These are phyloP conservation scores for Chrysolina americana DNA, from an alignment of 2,888 invertebrate species.

Conservation along the genomic window DNA sequence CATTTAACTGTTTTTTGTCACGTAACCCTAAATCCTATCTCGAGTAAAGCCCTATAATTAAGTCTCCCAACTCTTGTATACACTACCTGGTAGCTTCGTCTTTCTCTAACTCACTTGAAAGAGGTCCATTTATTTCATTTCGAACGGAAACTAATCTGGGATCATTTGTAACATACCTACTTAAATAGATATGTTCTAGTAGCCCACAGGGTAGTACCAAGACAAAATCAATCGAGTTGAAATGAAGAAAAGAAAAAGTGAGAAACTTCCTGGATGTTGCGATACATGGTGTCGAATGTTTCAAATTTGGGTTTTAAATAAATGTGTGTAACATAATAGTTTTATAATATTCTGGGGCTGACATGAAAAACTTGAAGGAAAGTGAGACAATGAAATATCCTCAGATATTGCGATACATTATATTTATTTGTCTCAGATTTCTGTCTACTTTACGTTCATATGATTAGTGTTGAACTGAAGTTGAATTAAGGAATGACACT, in stretches of 20 bases:
- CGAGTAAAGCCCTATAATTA: constrained; percentile 57
- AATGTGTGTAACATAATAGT: too few relatives aligned
- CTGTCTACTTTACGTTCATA: too few relatives aligned
- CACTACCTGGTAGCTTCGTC: neutral
- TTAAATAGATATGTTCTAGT: neutral
- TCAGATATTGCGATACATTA: too few relatives aligned
- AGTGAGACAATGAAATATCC: too few relatives aligned
- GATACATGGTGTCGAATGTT: too few relatives aligned
- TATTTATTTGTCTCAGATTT: too few relatives aligned
- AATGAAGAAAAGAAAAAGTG: neutral
- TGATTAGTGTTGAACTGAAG: too few relatives aligned
- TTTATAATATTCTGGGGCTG: too few relatives aligned
- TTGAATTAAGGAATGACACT: too few relatives aligned
- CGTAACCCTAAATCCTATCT: constrained; percentile 59
- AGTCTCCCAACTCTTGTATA: constrained; percentile 45
- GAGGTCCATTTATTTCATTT: neutral
- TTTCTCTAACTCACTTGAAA: neutral
- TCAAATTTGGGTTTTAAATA: too few relatives aligned
- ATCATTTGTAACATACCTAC: constrained; percentile 11
- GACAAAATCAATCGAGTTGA: neutral
- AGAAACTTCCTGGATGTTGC: too few relatives aligned
- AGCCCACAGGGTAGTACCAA: constrained; percentile 4
- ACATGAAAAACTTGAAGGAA: too few relatives aligned
- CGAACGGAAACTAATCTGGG: constrained; percentile 5
- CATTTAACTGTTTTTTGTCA: constrained; percentile 59